These are phyloP conservation scores for Paedocypris sp. DNA, from an alignment of 2,113 vertebrate genomes.

Conservation along the genomic window DNA sequence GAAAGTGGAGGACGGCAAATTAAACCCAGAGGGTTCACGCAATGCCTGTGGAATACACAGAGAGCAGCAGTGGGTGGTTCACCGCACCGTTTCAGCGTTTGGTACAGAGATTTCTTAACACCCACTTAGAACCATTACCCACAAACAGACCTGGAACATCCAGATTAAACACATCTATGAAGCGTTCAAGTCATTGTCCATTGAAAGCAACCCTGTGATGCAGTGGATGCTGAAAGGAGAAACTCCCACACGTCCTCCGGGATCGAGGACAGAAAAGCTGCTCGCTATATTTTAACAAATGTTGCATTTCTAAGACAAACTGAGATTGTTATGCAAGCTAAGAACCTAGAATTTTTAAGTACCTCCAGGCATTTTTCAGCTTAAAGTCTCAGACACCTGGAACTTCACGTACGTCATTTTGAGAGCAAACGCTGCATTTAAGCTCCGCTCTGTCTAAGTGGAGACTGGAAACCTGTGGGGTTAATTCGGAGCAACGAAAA, in stretches of 20 bases:
- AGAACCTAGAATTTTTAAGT: not conserved
- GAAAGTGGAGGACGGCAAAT: conserved; percentile 39
- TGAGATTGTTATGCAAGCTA: not conserved
- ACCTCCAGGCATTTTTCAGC: not conserved
- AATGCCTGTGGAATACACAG: conserved; percentile 30
- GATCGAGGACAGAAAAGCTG: not conserved
- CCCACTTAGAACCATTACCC: conserved; percentile 11
- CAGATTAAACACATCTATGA: conserved; percentile 11
- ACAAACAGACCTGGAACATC: conserved; percentile 7
- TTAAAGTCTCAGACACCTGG: not conserved
- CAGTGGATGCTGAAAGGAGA: conserved; percentile 3
- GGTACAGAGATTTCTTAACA: not conserved
- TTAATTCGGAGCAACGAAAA: too few species aligned
- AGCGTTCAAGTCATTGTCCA: conserved; percentile 11
- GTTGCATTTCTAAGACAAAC: not conserved
- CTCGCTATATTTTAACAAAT: not conserved
- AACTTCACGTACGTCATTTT: not conserved
- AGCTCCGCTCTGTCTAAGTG: not conserved
- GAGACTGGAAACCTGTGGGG: too few species aligned
- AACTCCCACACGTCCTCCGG: conserved; percentile 17
- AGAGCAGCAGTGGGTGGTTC: conserved; percentile 33
- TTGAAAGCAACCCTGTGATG: not conserved
- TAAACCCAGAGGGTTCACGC: conserved; percentile 45
- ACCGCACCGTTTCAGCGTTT: not conserved
- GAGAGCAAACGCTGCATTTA: not conserved